phyloP scores from a whole-genome alignment of 2,113 vertebrate species.

The Neolamprologus fasciatus region DNA sequence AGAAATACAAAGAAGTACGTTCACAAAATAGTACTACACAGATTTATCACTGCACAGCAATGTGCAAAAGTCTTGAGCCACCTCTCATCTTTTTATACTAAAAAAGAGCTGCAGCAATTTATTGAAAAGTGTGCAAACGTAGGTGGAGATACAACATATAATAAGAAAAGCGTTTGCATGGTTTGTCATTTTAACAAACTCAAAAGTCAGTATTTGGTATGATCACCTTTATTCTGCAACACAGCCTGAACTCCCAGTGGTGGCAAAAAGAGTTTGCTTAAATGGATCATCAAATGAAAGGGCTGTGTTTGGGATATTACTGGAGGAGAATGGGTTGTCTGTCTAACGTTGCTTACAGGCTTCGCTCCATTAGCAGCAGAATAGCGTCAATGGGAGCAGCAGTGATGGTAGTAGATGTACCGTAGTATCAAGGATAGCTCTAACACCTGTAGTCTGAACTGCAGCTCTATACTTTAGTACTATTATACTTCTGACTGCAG shows the following conservation, averaged over 20 bases:
- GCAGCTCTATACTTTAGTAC: not conserved
- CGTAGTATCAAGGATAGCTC: not conserved
- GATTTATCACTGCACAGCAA: not conserved
- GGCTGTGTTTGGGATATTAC: not conserved
- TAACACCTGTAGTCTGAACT: not conserved
- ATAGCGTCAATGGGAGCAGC: not conserved
- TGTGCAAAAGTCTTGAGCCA: not conserved
- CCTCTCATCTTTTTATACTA: not conserved
- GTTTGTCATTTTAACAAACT: not conserved
- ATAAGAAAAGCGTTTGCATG: not conserved
- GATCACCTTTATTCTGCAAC: not conserved
- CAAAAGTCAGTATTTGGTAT: not conserved
- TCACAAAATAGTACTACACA: not conserved
- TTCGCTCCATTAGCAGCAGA: not conserved
- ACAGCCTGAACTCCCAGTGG: not conserved
- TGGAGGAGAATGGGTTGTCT: not conserved
- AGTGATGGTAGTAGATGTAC: not conserved
- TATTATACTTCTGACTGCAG: not conserved
- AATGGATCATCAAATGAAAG: not conserved
- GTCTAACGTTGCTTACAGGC: not conserved
- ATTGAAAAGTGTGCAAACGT: not conserved
- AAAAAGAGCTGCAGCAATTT: not conserved
- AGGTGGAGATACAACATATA: not conserved
- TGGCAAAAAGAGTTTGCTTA: not conserved
- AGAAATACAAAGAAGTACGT: not conserved